Conservation (phyloP, 2,113 vertebrate species). For the Lipophrys pholis region DNA sequence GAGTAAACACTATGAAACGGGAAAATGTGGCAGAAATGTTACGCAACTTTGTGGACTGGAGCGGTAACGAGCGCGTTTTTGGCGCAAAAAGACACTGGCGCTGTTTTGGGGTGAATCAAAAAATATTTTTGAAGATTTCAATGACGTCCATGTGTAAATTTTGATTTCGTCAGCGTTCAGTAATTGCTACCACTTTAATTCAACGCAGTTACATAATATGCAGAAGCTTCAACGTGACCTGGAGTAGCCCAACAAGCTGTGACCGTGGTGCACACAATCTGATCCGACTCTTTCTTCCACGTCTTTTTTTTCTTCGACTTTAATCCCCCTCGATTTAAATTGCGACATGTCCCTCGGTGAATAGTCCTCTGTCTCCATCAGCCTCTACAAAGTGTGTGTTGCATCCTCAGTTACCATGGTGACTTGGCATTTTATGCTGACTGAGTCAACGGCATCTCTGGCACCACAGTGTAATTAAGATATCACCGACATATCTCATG, state of each 20-base stretch:
- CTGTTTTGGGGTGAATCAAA: constrained; percentile 6
- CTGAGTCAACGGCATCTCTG: constrained; percentile 67
- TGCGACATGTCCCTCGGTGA: constrained; percentile 17
- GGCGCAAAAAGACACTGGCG: not conserved
- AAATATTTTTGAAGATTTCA: not conserved
- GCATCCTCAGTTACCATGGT: constrained; percentile 86
- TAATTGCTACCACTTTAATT: constrained; percentile 51
- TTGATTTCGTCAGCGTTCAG: constrained; percentile 31
- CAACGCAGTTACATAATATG: constrained; percentile 75
- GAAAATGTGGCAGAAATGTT: constrained; percentile 55
- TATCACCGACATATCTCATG: not conserved
- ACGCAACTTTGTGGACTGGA: constrained; percentile 69
- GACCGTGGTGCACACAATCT: constrained; percentile 27
- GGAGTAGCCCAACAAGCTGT: constrained; percentile 32
- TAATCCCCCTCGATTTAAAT: constrained; percentile 18
- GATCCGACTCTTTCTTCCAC: constrained; percentile 23
- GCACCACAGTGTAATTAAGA: constrained; percentile 31
- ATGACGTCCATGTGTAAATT: constrained; percentile 16
- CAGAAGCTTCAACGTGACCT: constrained; percentile 66
- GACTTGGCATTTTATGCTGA: constrained; percentile 79
- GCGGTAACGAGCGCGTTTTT: constrained; percentile 1
- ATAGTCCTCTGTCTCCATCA: constrained; percentile 27
- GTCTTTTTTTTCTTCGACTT: constrained; percentile 8
- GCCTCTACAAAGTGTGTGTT: constrained; percentile 50
- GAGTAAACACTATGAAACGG: not conserved